phyloP scores from a whole-genome alignment of 2,797 vertebrate genomes.

The Geotrypetes seraphini region DNA sequence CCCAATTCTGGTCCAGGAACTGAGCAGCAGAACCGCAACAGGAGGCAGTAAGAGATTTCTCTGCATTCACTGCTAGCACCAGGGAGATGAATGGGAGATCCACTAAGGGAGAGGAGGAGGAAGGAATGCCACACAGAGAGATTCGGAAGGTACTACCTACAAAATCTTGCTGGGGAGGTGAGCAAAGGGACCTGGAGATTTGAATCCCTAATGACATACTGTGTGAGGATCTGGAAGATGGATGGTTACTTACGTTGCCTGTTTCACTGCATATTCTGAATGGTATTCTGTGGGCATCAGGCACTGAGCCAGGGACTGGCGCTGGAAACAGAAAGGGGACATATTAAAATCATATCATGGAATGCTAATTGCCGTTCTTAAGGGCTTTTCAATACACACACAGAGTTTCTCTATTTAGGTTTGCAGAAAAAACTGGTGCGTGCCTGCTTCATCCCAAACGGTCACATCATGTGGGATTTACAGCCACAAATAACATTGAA shows the following conservation, averaged over 20 bases:
- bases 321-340: slow-evolving; percentile 71
- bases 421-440: slow-evolving; percentile 17
- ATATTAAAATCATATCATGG: slow-evolving; percentile 81
- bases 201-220: slow-evolving; percentile 48
- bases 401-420: slow-evolving; percentile 7
- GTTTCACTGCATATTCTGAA: too few species aligned
- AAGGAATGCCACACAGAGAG: slow-evolving; percentile 77
- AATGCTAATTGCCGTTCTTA: slow-evolving; percentile 60
- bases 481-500: slow-evolving; percentile 62
- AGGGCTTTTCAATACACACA: slow-evolving; percentile 68
- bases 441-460: slow-evolving; percentile 51
- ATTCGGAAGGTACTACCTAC: slow-evolving; percentile 73
- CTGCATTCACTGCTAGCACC: slow-evolving; percentile 74
- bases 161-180: slow-evolving; percentile 63
- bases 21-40: slow-evolving; percentile 49
- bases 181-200: slow-evolving; percentile 50
- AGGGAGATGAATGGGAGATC: slow-evolving; percentile 78
- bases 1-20: slow-evolving; percentile 56
- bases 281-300: slow-evolving; percentile 76
- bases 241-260: slow-evolving; percentile 66
- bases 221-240: slow-evolving; percentile 33
- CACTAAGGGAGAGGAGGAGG: slow-evolving; percentile 59
- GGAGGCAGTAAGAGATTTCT: slow-evolving; percentile 69
- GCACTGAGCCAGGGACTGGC: slow-evolving; percentile 77
- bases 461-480: slow-evolving; percentile 59